Conservation (phyloP, 2,888 invertebrate species). For the Ganaspis brasiliensis region DNA sequence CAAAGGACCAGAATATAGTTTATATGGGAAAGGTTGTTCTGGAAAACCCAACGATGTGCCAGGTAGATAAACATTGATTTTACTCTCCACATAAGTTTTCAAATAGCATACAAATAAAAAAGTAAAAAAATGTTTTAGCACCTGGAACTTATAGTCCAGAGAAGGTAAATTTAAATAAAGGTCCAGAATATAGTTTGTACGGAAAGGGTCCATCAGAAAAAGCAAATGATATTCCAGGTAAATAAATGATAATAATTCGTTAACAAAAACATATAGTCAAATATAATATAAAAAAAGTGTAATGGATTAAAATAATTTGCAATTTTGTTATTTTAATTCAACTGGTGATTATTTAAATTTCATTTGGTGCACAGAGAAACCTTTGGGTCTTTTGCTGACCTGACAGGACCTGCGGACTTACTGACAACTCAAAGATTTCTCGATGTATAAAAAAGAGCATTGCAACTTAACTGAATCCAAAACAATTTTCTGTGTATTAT, state of each 20-base stretch:
- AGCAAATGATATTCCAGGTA: conserved; percentile 63
- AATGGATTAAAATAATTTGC: too few species aligned
- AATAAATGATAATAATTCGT: neutral
- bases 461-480: too few species aligned
- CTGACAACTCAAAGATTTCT: too few species aligned
- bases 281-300: neutral
- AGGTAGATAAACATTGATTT: conserved; percentile 74
- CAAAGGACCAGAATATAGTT: conserved; percentile 85
- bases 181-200: conserved; percentile 67
- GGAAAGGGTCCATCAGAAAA: conserved; percentile 63
- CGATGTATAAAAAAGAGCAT: too few species aligned
- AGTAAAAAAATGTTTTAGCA: conserved; percentile 62
- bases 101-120: neutral
- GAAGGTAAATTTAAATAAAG: conserved; percentile 70
- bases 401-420: too few species aligned
- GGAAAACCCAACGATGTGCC: conserved; percentile 84
- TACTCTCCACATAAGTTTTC: too few species aligned
- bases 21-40: conserved; percentile 85
- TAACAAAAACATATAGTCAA: neutral
- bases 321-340: too few species aligned
- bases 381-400: too few species aligned
- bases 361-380: too few species aligned
- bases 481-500: too few species aligned
- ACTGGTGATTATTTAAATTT: too few species aligned
- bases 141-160: conserved; percentile 74